phyloP scores from a whole-genome alignment of 2,797 vertebrate species.

The Nyctibius grandis region DNA sequence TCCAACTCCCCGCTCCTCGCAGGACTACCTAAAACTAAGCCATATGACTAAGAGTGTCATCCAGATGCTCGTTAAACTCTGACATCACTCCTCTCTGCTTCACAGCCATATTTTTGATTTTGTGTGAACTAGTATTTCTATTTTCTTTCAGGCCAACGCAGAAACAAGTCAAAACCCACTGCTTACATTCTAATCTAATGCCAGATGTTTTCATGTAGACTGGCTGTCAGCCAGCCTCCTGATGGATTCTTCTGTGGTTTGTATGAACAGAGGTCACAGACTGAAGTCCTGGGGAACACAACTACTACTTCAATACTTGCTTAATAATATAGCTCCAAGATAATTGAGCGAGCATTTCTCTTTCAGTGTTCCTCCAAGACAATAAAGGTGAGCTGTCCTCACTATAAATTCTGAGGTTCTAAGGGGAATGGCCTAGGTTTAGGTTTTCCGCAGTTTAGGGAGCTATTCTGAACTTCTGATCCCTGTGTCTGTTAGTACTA shows the following conservation, averaged over 20 bases:
- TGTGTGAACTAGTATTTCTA: not conserved
- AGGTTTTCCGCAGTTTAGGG: not conserved
- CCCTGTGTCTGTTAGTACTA: not conserved
- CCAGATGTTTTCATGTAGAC: not conserved
- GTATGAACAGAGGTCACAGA: not conserved
- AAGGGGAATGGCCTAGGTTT: not conserved
- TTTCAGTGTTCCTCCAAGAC: not conserved
- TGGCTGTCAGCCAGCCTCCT: constrained; percentile 1
- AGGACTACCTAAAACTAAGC: not conserved
- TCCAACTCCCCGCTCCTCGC: not conserved
- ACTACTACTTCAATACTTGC: not conserved
- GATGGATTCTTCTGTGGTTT: not conserved
- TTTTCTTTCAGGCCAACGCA: not conserved
- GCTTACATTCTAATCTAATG: not conserved
- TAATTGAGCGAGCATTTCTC: not conserved
- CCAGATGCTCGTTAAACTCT: not conserved
- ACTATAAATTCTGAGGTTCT: not conserved
- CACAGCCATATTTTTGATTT: not conserved
- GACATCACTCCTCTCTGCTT: not conserved
- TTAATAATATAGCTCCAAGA: not conserved
- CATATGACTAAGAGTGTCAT: not conserved
- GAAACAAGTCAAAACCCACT: not conserved
- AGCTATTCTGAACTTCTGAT: not conserved
- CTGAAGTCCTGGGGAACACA: not conserved
- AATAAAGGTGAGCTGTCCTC: not conserved